These are phyloP conservation scores for Hydroisotoma schaefferi DNA, from an alignment of 2,888 invertebrate species.

Conservation along the genomic window DNA sequence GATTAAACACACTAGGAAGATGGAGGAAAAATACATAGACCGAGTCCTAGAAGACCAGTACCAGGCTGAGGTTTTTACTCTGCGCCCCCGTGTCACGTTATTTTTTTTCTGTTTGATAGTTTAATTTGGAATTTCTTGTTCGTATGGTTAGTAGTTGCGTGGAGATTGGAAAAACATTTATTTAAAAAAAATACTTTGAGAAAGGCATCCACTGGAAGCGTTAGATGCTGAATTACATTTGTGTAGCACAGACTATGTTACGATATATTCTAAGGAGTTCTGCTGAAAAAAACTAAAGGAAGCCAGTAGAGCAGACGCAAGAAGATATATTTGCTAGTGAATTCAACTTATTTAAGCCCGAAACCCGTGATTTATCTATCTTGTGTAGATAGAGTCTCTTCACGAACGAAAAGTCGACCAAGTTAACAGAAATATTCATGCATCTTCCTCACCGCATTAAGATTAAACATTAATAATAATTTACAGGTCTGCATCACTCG, in stretches of 20 bases:
- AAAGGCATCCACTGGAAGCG: not conserved
- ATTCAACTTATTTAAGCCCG: no score
- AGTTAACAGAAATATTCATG: not conserved
- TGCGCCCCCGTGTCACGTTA: no score
- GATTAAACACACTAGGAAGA: not conserved
- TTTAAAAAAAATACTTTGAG: not conserved
- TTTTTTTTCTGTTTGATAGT: no score
- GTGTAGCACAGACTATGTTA: no score
- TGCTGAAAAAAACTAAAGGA: no score
- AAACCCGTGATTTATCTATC: slow-evolving; percentile 5
- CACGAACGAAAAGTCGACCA: not conserved
- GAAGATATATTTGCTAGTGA: no score
- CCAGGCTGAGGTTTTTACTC: no score
- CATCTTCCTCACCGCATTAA: no score
- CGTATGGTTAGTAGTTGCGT: not conserved
- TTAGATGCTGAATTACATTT: not conserved
- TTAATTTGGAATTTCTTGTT: slow-evolving; percentile 1
- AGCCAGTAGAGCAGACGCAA: no score
- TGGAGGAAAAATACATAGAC: no score
- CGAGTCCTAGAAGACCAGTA: no score
- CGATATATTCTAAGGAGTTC: no score
- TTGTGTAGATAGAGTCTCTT: slow-evolving; percentile 4
- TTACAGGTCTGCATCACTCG: not conserved
- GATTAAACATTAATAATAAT: slow-evolving; percentile 17
- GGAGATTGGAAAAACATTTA: not conserved